Conservation (phyloP, 2,797 vertebrate genomes). For the Pelodytes ibericus region DNA sequence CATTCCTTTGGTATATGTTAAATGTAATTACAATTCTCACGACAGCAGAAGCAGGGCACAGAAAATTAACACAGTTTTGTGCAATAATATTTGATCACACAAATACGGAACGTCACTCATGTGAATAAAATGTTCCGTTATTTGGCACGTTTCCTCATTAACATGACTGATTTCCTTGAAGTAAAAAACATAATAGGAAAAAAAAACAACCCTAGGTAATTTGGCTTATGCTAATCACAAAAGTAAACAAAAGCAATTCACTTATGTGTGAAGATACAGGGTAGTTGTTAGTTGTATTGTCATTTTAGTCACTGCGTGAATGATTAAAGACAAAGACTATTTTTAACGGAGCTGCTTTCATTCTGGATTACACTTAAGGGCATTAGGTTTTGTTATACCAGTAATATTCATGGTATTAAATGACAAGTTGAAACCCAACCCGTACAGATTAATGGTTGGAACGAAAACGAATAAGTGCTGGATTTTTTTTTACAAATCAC, state of each 20-base stretch:
- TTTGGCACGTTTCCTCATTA: background rate
- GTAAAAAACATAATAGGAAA: background rate
- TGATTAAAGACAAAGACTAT: background rate
- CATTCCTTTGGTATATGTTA: constrained; percentile 57
- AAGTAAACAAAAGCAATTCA: background rate
- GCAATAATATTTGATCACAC: constrained; percentile 6
- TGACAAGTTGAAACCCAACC: background rate
- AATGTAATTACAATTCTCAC: constrained; percentile 48
- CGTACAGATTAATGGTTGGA: constrained; percentile 6
- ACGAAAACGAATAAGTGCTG: constrained; percentile 1
- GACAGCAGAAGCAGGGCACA: constrained; percentile 45
- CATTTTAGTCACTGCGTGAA: background rate
- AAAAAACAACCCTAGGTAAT: background rate
- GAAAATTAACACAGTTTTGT: constrained; percentile 36
- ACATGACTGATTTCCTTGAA: background rate
- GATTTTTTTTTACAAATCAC: too few relatives aligned
- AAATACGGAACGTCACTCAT: constrained; percentile 24
- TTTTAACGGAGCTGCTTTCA: background rate
- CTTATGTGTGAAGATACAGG: background rate
- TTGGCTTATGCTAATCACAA: background rate
- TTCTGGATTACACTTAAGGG: background rate
- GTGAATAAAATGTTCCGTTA: background rate
- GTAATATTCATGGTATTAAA: constrained; percentile 3
- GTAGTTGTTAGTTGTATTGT: background rate
- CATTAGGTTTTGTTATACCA: background rate